phyloP scores from a whole-genome alignment of 2,888 invertebrate species.

The Drosophila algonquin region DNA sequence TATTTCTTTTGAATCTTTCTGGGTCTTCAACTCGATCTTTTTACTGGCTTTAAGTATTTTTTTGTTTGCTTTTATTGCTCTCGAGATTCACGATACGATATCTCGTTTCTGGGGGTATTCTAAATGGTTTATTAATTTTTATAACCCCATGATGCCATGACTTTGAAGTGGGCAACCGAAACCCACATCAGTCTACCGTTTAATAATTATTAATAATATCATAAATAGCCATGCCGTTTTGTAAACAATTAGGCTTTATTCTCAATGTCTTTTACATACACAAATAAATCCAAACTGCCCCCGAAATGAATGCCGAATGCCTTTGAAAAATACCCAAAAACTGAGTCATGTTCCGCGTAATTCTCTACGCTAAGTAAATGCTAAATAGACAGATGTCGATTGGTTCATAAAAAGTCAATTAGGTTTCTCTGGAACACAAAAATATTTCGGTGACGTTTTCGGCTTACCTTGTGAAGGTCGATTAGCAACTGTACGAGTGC shows the following conservation, averaged over 20 bases:
- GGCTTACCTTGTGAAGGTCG: slow-evolving; percentile 61
- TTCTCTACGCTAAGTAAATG: slow-evolving; percentile 57
- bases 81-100: slow-evolving; percentile 66
- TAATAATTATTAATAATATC: slow-evolving; percentile 42
- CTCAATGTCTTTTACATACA: slow-evolving; percentile 14
- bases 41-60: slow-evolving; percentile 30
- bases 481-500: slow-evolving; percentile 41
- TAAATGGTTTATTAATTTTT: slow-evolving; percentile 48
- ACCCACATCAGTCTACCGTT: slow-evolving; percentile 18
- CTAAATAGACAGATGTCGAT: slow-evolving; percentile 43
- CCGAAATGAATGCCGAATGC: slow-evolving; percentile 34
- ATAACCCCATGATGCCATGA: slow-evolving; percentile 39
- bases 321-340: slow-evolving; percentile 33
- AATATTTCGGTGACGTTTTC: slow-evolving; percentile 60
- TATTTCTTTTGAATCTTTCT: slow-evolving; percentile 38
- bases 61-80: slow-evolving; percentile 48
- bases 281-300: slow-evolving; percentile 26
- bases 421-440: slow-evolving; percentile 43
- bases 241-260: slow-evolving; percentile 32
- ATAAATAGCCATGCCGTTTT: slow-evolving; percentile 35
- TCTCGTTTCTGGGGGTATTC: slow-evolving; percentile 47
- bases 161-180: slow-evolving; percentile 50
- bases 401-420: slow-evolving; percentile 48
- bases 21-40: slow-evolving; percentile 30
- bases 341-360: slow-evolving; percentile 59